These are phyloP conservation scores for Teleogryllus oceanicus DNA, from an alignment of 2,888 invertebrate genomes.

Conservation along the genomic window DNA sequence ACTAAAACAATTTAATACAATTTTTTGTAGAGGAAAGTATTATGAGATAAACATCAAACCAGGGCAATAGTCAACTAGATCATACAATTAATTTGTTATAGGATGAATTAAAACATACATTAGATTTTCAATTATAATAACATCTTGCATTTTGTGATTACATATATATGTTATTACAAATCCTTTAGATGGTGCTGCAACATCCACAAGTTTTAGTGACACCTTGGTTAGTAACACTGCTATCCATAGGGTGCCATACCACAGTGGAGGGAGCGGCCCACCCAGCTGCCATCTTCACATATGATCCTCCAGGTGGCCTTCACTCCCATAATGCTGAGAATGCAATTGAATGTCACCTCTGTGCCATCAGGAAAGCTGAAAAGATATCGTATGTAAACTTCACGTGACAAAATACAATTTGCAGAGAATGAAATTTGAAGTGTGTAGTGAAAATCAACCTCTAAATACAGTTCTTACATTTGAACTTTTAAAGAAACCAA, in stretches of 20 bases:
- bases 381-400: neutral
- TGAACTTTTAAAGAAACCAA: too few species aligned
- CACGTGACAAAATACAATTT: too few species aligned
- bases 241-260: slow-evolving; percentile 53
- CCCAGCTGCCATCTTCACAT: slow-evolving; percentile 82
- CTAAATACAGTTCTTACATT: too few species aligned
- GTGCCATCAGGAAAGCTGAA: slow-evolving; percentile 70
- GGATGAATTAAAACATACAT: too few species aligned
- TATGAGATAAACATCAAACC: too few species aligned
- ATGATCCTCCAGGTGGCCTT: slow-evolving; percentile 80
- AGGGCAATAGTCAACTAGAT: too few species aligned
- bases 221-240: slow-evolving; percentile 10
- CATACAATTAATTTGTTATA: too few species aligned
- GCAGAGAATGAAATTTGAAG: too few species aligned
- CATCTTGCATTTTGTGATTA: neutral
- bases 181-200: slow-evolving; percentile 18
- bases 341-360: slow-evolving; percentile 79
- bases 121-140: too few species aligned
- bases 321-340: slow-evolving; percentile 75
- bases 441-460: too few species aligned
- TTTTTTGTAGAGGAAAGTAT: too few species aligned
- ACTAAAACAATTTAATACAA: too few species aligned
- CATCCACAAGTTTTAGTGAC: slow-evolving; percentile 18
- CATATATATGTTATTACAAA: slow-evolving; percentile 2
- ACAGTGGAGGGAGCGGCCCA: slow-evolving; percentile 74